phyloP scores from a whole-genome alignment of 2,888 invertebrate species.

The Drosophila anomalipes region DNA sequence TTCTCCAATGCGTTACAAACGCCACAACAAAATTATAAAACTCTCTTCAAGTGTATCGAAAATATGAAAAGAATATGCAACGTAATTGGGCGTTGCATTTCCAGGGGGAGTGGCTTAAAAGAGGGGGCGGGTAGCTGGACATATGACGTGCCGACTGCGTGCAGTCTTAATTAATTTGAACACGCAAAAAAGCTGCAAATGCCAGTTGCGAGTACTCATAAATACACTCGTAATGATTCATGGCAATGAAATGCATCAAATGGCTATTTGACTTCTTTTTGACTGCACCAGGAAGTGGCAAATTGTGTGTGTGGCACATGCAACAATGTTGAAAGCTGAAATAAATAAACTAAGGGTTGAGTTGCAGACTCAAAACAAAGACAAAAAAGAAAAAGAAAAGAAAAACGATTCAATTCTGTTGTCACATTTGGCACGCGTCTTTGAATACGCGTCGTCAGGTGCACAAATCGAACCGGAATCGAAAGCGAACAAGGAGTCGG shows the following conservation, averaged over 20 bases:
- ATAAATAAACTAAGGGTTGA: slow-evolving; percentile 13
- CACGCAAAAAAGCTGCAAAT: slow-evolving; percentile 67
- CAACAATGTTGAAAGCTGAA: slow-evolving; percentile 24
- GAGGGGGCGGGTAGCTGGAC: slow-evolving; percentile 17
- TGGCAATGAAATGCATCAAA: slow-evolving; percentile 62
- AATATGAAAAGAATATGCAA: slow-evolving; percentile 9
- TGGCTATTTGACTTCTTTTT: slow-evolving; percentile 35
- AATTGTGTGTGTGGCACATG: slow-evolving; percentile 20
- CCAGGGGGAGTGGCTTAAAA: not conserved
- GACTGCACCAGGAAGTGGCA: slow-evolving; percentile 10
- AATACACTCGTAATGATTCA: slow-evolving; percentile 70
- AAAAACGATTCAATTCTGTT: slow-evolving; percentile 24
- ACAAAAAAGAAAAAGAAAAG: not conserved
- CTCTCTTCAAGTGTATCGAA: not conserved
- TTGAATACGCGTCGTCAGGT: slow-evolving; percentile 63
- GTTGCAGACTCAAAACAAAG: too few relatives aligned
- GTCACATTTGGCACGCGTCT: slow-evolving; percentile 80
- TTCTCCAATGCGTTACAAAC: not conserved
- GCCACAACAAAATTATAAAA: not conserved
- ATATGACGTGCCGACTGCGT: slow-evolving; percentile 64
- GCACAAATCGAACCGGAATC: slow-evolving; percentile 35
- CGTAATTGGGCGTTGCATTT: slow-evolving; percentile 29
- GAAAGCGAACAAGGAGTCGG: not conserved
- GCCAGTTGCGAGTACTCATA: slow-evolving; percentile 53
- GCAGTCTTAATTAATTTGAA: slow-evolving; percentile 74